These are phyloP conservation scores for Drosophila kanapiae DNA, from an alignment of 1,140 invertebrate genomes.

Conservation along the genomic window DNA sequence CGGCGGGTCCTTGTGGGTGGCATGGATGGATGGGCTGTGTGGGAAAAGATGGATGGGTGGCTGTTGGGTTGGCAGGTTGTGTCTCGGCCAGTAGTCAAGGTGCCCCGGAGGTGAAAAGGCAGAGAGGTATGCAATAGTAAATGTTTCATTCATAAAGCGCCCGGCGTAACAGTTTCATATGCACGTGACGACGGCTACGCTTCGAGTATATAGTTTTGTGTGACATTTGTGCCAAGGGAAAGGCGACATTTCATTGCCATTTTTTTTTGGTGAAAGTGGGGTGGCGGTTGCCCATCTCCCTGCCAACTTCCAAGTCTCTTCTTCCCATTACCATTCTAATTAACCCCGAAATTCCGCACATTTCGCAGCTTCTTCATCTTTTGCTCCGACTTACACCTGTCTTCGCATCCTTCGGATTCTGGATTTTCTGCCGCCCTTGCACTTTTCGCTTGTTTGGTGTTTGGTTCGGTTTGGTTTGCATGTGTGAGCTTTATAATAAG, in stretches of 20 bases:
- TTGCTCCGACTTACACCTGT: conserved; percentile 39
- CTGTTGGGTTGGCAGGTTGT: not conserved
- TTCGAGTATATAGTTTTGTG: conserved; percentile 9
- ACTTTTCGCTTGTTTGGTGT: conserved; percentile 22
- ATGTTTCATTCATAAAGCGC: conserved; percentile 80
- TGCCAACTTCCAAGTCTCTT: conserved; percentile 21
- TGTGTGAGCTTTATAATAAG: conserved; percentile 44
- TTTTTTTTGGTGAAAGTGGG: not conserved
- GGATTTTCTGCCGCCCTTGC: conserved; percentile 28
- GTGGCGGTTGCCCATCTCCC: not conserved
- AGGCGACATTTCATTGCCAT: conserved; percentile 31
- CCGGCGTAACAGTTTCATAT: conserved; percentile 64
- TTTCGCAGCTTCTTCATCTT: conserved; percentile 26
- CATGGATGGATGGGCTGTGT: not conserved
- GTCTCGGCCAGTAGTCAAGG: conserved; percentile 54
- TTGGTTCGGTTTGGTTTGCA: conserved; percentile 18
- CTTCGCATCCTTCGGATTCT: conserved; percentile 7
- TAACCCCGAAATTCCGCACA: conserved; percentile 58
- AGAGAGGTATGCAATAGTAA: conserved; percentile 59
- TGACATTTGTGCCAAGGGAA: conserved; percentile 20
- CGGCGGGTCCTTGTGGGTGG: conserved; percentile 41
- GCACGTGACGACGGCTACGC: conserved; percentile 55
- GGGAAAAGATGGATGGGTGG: not conserved
- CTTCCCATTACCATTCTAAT: conserved; percentile 52
- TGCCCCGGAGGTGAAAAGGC: conserved; percentile 33